Percentiles rank a stretch among this genome's conserved stretches.
Evolutionary conservation across 1,140 invertebrate genomes (phyloP).

Genomic region (Andrena cerasifolii): DNA sequence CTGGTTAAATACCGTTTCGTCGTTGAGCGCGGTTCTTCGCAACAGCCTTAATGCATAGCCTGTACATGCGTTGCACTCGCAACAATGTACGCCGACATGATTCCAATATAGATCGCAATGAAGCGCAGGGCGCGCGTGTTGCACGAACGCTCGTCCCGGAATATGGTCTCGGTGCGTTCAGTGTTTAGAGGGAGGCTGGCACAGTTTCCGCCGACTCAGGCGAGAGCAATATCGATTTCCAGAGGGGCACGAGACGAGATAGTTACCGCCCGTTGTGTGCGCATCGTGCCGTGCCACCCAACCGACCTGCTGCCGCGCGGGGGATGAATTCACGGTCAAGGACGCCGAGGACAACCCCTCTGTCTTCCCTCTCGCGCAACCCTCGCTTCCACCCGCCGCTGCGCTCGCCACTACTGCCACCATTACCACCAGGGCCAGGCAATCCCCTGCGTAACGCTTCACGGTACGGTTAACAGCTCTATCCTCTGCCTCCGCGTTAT

Average conservation of each 20-base stretch:
- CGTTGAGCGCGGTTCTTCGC: neutral
- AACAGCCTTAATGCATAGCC: neutral
- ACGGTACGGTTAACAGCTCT: constrained; percentile 58
- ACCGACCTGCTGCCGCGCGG: constrained; percentile 27
- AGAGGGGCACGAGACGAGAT: constrained; percentile 35
- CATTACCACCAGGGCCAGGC: neutral
- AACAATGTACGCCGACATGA: neutral
- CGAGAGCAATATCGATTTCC: constrained; percentile 58
- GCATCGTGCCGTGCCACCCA: constrained; percentile 42
- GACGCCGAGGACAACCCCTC: constrained; percentile 60
- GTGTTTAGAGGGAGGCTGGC: neutral
- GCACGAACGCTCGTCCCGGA: neutral
- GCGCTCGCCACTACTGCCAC: neutral
- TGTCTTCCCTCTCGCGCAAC: constrained; percentile 51
- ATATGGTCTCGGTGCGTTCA: neutral
- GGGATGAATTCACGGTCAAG: constrained; percentile 74
- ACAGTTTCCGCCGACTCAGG: constrained; percentile 17
- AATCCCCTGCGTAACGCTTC: constrained; percentile 44
- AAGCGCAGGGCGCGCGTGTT: no score
- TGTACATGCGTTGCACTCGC: neutral
- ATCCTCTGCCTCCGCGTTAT: constrained; percentile 36
- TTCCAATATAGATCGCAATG: neutral
- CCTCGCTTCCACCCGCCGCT: constrained; percentile 61
- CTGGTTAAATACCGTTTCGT: constrained; percentile 9
- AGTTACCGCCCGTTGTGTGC: constrained; percentile 46